A percentile compares a stretch with the other conserved stretches of the same genome.
phyloP scores from a whole-genome alignment of 2,888 invertebrate species.

The Pammene aurita region DNA sequence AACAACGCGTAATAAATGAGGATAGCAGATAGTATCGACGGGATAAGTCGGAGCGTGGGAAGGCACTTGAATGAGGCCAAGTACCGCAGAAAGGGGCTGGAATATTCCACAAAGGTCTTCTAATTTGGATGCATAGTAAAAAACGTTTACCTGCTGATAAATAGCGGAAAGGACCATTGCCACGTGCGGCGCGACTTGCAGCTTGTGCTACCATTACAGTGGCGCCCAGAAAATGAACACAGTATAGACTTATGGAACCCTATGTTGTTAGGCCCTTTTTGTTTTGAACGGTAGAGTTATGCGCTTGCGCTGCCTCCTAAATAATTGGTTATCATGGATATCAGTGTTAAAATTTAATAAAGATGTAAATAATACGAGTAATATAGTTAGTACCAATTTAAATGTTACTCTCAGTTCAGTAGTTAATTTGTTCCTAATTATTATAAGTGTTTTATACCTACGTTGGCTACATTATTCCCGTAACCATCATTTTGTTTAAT shows the following conservation, averaged over 20 bases:
- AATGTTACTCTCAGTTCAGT: no score
- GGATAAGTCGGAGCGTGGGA: constrained; percentile 53
- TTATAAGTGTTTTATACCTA: no score
- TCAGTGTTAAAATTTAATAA: neutral
- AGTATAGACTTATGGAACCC: neutral
- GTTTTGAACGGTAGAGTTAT: neutral
- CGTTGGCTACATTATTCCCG: no score
- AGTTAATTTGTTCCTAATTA: no score
- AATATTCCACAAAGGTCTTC: constrained; percentile 66
- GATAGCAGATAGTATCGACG: constrained; percentile 30
- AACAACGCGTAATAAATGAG: constrained; percentile 37
- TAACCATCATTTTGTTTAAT: no score
- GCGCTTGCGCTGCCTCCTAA: constrained; percentile 37
- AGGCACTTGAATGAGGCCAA: constrained; percentile 56
- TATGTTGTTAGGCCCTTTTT: constrained; percentile 4
- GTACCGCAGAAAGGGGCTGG: constrained; percentile 56
- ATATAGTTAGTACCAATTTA: no score
- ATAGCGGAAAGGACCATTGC: constrained; percentile 78
- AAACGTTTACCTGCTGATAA: constrained; percentile 77
- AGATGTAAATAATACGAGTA: no score
- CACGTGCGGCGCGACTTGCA: constrained; percentile 73
- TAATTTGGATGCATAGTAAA: constrained; percentile 64
- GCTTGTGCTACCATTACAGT: constrained; percentile 56
- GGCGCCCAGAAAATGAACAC: neutral
- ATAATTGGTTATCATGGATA: constrained; percentile 17